Evolutionary conservation across 2,797 vertebrate genomes (phyloP).

Genomic region (Halcyon badia): DNA sequence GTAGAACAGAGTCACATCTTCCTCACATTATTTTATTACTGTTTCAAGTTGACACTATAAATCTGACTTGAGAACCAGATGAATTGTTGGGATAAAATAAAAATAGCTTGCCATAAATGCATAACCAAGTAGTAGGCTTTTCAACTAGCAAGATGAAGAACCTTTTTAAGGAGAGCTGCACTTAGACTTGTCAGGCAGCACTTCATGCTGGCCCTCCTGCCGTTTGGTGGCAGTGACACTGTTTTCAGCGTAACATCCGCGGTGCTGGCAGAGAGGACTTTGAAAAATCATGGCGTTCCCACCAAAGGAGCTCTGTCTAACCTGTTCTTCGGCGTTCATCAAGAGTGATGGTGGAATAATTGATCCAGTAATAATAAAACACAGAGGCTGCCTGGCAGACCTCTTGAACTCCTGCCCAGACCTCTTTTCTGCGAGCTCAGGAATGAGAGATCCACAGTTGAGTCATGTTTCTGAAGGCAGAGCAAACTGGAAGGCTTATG

Average conservation of each 20-base stretch:
- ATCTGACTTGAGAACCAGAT: constrained; percentile 60
- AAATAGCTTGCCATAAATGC: neutral
- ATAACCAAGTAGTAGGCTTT: constrained; percentile 18
- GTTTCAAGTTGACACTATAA: constrained; percentile 12
- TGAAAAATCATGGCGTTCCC: constrained; percentile 1
- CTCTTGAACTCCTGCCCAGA: constrained; percentile 39
- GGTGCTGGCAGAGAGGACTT: neutral
- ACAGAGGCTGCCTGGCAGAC: neutral
- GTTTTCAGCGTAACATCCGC: neutral
- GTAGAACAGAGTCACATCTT: neutral
- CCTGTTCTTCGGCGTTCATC: neutral
- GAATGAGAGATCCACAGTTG: neutral
- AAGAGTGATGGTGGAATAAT: neutral
- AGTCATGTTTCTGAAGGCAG: neutral
- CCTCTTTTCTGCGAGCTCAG: neutral
- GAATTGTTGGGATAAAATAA: constrained; percentile 55
- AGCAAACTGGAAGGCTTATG: neutral
- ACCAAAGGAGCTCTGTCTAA: neutral
- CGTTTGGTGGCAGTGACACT: neutral
- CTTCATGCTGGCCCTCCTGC: neutral
- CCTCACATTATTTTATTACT: neutral
- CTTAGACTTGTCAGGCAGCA: neutral
- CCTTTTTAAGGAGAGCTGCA: neutral
- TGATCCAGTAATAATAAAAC: neutral
- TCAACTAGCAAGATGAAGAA: constrained; percentile 46